These are phyloP conservation scores for Fulica atra DNA, from an alignment of 2,113 vertebrate species.

Conservation along the genomic window DNA sequence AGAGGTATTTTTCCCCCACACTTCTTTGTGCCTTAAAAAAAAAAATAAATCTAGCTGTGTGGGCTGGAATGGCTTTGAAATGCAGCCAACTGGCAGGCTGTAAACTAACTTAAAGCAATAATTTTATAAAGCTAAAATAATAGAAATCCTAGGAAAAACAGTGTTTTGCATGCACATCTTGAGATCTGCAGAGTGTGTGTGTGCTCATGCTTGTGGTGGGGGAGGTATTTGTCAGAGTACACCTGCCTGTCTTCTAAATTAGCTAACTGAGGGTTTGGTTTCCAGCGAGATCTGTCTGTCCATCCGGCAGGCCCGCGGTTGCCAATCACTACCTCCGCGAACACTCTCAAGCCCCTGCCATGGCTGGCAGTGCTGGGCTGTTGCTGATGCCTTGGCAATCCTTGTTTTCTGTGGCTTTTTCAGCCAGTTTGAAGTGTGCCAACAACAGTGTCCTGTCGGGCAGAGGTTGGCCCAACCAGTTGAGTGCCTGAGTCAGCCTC, in stretches of 20 bases:
- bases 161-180: background rate
- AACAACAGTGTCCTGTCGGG: background rate
- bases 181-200: background rate
- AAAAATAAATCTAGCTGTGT: background rate
- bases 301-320: background rate
- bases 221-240: background rate
- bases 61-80: conserved; percentile 44
- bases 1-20: fast-evolving
- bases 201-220: background rate
- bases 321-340: background rate
- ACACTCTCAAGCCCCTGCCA: background rate
- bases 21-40: background rate
- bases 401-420: background rate
- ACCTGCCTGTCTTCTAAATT: background rate
- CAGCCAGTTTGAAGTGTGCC: background rate
- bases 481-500: background rate
- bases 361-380: background rate
- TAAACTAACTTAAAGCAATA: conserved; percentile 5
- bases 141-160: conserved; percentile 9
- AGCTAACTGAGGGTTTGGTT: background rate
- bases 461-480: background rate
- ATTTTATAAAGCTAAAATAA: conserved; percentile 19
- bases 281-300: background rate
- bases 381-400: background rate
- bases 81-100: background rate